These are phyloP conservation scores for Drosophila subobscura DNA, from an alignment of 1,140 invertebrate genomes.

Conservation along the genomic window DNA sequence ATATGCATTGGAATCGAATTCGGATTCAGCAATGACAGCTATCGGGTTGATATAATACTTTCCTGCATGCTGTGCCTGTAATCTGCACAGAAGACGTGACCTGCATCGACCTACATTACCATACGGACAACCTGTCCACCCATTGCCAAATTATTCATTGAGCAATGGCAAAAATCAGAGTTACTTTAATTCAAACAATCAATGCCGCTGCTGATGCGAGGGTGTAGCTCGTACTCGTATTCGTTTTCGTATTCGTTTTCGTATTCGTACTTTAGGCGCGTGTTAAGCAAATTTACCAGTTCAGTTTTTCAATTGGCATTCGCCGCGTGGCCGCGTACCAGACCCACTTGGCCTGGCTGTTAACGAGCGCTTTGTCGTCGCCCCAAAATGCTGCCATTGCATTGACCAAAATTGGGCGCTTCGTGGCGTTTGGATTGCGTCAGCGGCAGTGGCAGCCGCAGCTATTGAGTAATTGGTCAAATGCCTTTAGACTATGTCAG, in stretches of 20 bases:
- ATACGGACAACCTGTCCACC: conserved; percentile 35
- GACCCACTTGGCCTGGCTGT: conserved; percentile 53
- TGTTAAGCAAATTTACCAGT: conserved; percentile 63
- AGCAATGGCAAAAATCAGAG: conserved; percentile 43
- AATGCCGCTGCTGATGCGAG: conserved; percentile 5
- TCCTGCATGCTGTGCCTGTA: conserved; percentile 27
- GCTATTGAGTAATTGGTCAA: conserved; percentile 73
- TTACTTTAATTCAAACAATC: conserved; percentile 68
- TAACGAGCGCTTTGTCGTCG: conserved; percentile 48
- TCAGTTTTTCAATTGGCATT: conserved; percentile 74
- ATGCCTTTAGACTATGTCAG: conserved; percentile 71
- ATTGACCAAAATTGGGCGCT: conserved; percentile 72
- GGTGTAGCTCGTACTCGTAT: too few species aligned
- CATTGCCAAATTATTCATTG: conserved; percentile 29
- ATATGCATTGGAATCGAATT: conserved; percentile 2
- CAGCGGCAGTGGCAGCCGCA: conserved; percentile 9
- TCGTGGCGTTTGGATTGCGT: conserved; percentile 44
- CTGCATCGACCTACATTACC: conserved; percentile 66
- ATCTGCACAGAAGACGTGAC: conserved; percentile 56
- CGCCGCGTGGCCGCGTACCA: conserved; percentile 31
- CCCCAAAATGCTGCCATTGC: conserved; percentile 72
- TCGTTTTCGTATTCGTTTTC: too few species aligned
- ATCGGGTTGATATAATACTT: conserved; percentile 46
- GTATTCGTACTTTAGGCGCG: conserved; percentile 28
- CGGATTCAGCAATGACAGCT: conserved; percentile 23